These are phyloP conservation scores for Dreissena polymorpha DNA, from an alignment of 1,140 invertebrate species.

Conservation along the genomic window DNA sequence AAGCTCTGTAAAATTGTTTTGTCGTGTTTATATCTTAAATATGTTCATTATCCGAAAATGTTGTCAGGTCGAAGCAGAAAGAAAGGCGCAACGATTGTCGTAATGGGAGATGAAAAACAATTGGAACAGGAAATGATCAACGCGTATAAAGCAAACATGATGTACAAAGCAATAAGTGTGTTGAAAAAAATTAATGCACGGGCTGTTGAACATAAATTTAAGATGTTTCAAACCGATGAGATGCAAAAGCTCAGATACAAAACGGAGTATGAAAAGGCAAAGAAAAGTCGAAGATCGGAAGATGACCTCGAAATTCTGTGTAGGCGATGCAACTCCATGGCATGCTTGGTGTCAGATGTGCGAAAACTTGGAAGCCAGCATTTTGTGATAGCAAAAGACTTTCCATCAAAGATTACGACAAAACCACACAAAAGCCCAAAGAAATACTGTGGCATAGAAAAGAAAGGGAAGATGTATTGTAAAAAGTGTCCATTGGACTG, in stretches of 20 bases:
- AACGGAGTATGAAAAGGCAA: neutral
- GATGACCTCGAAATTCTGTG: constrained; percentile 34
- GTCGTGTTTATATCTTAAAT: too few species aligned
- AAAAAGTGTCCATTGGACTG: constrained; percentile 49
- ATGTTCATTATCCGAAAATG: neutral
- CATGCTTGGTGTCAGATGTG: constrained; percentile 3
- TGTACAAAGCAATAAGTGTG: constrained; percentile 23
- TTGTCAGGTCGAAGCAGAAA: constrained; percentile 35
- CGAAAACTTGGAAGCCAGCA: neutral
- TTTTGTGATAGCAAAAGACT: constrained; percentile 32
- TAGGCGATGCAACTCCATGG: constrained; percentile 8
- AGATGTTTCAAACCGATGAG: constrained; percentile 9
- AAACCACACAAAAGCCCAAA: constrained; percentile 34
- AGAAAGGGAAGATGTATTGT: constrained; percentile 48
- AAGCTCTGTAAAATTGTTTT: too few species aligned
- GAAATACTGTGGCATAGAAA: constrained; percentile 18
- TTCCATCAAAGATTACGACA: constrained; percentile 17
- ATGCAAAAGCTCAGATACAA: constrained; percentile 24
- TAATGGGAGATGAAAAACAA: constrained; percentile 29
- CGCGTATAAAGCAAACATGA: constrained; percentile 46
- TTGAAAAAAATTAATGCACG: constrained; percentile 23
- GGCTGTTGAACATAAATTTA: constrained; percentile 16
- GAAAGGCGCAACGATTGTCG: constrained; percentile 5
- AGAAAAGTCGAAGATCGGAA: constrained; percentile 16
- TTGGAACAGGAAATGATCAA: constrained; percentile 35